Percentiles rank a stretch among this genome's conserved stretches.
Conservation (phyloP, 2,888 invertebrate species). For the Creontiades dilutus region DNA sequence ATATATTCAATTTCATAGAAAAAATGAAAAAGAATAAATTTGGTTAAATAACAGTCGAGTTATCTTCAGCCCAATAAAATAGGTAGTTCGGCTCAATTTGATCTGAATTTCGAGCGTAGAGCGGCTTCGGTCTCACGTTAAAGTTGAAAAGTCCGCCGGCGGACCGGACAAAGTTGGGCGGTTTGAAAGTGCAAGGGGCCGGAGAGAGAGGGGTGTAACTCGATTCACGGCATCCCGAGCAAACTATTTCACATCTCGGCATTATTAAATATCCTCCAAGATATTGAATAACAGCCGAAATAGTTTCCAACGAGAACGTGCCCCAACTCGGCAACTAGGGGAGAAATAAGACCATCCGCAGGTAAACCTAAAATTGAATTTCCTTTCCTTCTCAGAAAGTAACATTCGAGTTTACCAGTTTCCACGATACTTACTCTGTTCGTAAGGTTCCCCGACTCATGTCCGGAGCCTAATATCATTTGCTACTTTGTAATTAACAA, state of each 20-base stretch:
- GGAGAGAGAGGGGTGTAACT: not conserved
- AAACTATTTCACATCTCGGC: conserved; percentile 1
- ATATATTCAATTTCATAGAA: too few species aligned
- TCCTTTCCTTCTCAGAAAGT: not conserved
- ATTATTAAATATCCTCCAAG: not conserved
- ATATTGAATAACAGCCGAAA: not conserved
- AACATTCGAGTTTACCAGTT: not conserved
- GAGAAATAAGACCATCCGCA: not conserved
- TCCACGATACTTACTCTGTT: not conserved
- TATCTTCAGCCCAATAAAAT: too few species aligned
- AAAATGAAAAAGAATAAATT: too few species aligned
- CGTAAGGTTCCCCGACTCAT: not conserved
- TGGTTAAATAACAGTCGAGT: too few species aligned
- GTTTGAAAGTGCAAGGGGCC: too few species aligned
- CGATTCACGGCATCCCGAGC: not conserved
- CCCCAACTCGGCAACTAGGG: not conserved
- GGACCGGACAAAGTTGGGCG: too few species aligned
- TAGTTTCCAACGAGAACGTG: not conserved
- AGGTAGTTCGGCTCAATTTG: too few species aligned
- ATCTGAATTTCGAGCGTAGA: too few species aligned
- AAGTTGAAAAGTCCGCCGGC: too few species aligned
- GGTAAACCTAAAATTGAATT: not conserved
- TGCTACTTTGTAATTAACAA: not conserved
- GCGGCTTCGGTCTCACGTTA: too few species aligned
- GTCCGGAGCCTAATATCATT: not conserved